Conservation (phyloP, 2,797 vertebrate genomes). For the Falco concolor region DNA sequence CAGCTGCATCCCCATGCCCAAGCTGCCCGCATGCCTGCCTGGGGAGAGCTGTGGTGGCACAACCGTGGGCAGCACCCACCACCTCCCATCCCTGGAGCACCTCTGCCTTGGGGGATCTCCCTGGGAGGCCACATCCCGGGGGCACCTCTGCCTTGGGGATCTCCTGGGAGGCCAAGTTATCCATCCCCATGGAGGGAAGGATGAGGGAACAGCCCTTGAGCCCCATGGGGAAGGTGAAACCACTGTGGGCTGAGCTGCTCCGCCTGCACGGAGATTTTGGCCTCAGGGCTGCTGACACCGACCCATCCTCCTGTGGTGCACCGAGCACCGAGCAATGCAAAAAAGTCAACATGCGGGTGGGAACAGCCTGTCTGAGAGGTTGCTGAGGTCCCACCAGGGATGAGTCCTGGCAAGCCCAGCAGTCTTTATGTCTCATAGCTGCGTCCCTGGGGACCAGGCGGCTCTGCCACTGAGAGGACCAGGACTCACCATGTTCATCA, state of each 20-base stretch:
- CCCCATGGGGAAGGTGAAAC: no score
- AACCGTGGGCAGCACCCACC: not conserved
- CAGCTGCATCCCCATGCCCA: not conserved
- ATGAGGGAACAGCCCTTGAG: not conserved
- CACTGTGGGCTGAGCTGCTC: not conserved
- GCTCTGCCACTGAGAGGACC: not conserved
- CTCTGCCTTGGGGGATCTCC: no score
- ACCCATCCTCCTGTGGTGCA: fast-evolving
- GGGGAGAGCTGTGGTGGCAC: not conserved
- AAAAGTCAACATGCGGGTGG: fast-evolving
- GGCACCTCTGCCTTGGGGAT: not conserved
- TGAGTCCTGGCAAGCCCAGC: not conserved
- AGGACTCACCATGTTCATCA: constrained; percentile 96
- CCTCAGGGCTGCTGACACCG: fast-evolving
- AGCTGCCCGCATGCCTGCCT: not conserved
- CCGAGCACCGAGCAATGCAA: not conserved
- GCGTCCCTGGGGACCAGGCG: fast-evolving
- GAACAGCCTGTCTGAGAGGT: not conserved
- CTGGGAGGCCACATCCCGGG: no score
- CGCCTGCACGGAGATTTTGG: fast-evolving
- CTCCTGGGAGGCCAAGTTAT: not conserved
- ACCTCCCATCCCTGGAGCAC: no score
- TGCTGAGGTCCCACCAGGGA: not conserved
- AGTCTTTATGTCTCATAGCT: not conserved
- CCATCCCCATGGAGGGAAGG: not conserved